These are phyloP conservation scores for Armadillidium nasatum DNA, from an alignment of 1,140 invertebrate genomes.

Conservation along the genomic window DNA sequence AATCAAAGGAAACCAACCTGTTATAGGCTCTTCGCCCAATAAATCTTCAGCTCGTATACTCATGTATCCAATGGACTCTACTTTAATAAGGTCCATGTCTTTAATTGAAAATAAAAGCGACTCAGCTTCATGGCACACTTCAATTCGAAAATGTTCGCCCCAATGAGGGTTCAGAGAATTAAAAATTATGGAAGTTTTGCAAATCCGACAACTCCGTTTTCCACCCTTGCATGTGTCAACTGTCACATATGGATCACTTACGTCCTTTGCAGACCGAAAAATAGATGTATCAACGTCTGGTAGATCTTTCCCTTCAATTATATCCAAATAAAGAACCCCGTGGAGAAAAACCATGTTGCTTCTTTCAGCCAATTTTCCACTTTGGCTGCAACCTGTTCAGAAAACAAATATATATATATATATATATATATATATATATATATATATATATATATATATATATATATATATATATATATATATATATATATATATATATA, in stretches of 20 bases:
- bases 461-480: no score
- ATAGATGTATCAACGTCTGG: slow-evolving; percentile 45
- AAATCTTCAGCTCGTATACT: slow-evolving; percentile 43
- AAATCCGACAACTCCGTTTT: slow-evolving; percentile 37
- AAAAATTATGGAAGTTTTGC: slow-evolving; percentile 45
- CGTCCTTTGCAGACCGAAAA: slow-evolving; percentile 45
- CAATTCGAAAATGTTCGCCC: slow-evolving; percentile 44
- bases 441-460: slow-evolving; percentile 7
- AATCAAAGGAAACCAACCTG: slow-evolving; percentile 45
- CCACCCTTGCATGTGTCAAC: slow-evolving; percentile 39
- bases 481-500: no score
- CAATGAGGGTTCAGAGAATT: slow-evolving; percentile 45
- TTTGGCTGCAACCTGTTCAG: slow-evolving; percentile 34
- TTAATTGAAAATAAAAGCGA: slow-evolving; percentile 42
- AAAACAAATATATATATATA: slow-evolving; percentile 3
- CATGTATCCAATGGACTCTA: slow-evolving; percentile 42
- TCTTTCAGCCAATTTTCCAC: slow-evolving; percentile 28
- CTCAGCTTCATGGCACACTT: slow-evolving; percentile 44
- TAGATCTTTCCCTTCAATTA: slow-evolving; percentile 43
- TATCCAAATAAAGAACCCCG: slow-evolving; percentile 43
- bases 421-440: neutral
- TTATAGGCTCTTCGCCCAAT: slow-evolving; percentile 37
- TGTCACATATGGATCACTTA: slow-evolving; percentile 44
- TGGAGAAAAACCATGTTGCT: slow-evolving; percentile 46
- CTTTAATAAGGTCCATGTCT: slow-evolving; percentile 45